Base-by-base conservation (phyloP, 2,113 vertebrate genomes). In the Lycocorax pyrrhopterus region DNA sequence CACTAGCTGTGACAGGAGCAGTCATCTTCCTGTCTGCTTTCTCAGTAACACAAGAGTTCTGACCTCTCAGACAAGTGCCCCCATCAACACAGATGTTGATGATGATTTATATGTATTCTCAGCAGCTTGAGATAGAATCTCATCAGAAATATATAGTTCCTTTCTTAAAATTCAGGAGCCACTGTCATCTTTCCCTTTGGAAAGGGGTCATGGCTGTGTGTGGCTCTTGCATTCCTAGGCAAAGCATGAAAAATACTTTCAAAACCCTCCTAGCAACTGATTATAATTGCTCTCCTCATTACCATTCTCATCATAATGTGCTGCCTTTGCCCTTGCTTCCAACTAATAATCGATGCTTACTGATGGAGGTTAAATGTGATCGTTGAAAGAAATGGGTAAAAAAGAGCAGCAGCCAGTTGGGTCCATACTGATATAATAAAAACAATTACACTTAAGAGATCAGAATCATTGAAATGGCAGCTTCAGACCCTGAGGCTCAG, bases 291-390 rank as follows among this genome's bases (percentile, higher is more conserved):
- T 60, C 6, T 78, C 14, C 17, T 56, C 56, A 60, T 92, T 95
- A 71, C 39, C 19, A 13, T 94, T 88, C 76, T 94, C 76, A 60
- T 67, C 17, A 43, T 84, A 90, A 90, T 55, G 30, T 87, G 9
- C 46, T 91, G 41, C 46, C 25, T 94, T 74, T 90, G 49, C 55
- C 60, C 78, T 75, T 92, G 44, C 60, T 94, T 90, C 79, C 56
- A 67, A 44, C 32, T 91, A 86, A 77, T 92, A 94, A 88, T 80
- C 44, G 5, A 41, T 90, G 26, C 64, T 88, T 86, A 72, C 52
- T 86, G 79, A 74, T 84, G 87, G 75, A 88, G 64, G 71, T 92
- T 92, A 92, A 96, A 95, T 68, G 68, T 84, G 69, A 72, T 52
- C 43, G 9, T 89, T 92, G 64, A 77, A 96, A 84, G 78, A 81